Percentiles rank a stretch among this genome's conserved stretches.
These are phyloP conservation scores for Salvator merianae DNA, from an alignment of 2,113 vertebrate genomes.

Conservation along the genomic window DNA sequence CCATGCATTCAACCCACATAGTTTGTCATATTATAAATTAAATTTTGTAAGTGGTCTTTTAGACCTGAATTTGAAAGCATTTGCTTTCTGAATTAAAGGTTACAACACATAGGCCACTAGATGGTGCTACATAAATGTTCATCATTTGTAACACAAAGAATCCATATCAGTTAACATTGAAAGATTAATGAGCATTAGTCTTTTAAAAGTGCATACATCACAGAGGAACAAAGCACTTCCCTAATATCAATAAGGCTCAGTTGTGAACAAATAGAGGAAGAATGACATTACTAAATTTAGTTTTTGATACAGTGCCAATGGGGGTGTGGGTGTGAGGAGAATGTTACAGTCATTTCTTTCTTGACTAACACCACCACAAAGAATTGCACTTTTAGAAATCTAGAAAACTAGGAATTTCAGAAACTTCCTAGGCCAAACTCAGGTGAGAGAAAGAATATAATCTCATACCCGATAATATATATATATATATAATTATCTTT, in stretches of 20 bases:
- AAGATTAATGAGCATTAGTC: not conserved
- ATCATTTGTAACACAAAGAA: not conserved
- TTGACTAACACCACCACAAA: not conserved
- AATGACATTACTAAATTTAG: not conserved
- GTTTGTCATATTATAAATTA: not conserved
- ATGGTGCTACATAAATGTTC: constrained; percentile 71
- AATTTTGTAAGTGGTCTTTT: not conserved
- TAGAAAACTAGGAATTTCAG: constrained; percentile 2
- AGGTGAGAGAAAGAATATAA: constrained; percentile 14
- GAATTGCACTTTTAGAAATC: not conserved
- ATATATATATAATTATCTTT: constrained; percentile 7
- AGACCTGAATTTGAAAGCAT: not conserved
- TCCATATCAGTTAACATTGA: constrained; percentile 12
- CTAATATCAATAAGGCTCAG: not conserved
- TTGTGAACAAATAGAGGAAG: not conserved
- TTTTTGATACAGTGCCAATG: constrained; percentile 8
- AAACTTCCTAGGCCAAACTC: not conserved
- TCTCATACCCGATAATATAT: constrained; percentile 37
- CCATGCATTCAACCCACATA: not conserved
- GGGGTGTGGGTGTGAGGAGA: not conserved
- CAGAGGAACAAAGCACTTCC: constrained; percentile 8
- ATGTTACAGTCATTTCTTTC: constrained; percentile 1
- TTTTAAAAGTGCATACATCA: not conserved
- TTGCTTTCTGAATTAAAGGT: constrained; percentile 16
- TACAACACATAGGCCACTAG: constrained; percentile 65